These are phyloP conservation scores for Holotrichia oblita DNA, from an alignment of 1,140 invertebrate species.

Conservation along the genomic window DNA sequence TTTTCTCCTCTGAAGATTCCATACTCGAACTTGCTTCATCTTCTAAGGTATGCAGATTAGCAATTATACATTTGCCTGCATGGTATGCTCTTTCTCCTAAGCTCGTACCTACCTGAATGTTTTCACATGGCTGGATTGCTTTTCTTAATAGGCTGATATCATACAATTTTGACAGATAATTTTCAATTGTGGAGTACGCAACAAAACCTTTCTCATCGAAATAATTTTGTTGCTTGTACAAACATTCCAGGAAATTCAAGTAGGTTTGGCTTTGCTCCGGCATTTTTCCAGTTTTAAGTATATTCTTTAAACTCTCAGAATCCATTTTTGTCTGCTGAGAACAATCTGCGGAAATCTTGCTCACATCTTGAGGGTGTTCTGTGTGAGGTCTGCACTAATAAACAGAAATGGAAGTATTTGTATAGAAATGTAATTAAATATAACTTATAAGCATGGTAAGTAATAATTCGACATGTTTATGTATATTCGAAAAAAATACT, in stretches of 20 bases:
- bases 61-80: slow-evolving; percentile 10
- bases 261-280: background rate
- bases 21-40: background rate
- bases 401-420: background rate
- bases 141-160: background rate
- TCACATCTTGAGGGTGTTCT: background rate
- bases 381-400: background rate
- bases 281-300: background rate
- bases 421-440: no score
- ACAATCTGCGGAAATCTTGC: background rate
- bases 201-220: background rate
- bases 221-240: slow-evolving; percentile 26
- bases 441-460: no score
- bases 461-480: no score
- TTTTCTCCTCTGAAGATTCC: background rate
- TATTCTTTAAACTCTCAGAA: background rate
- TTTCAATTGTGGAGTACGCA: slow-evolving; percentile 10
- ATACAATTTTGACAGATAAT: background rate
- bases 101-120: background rate
- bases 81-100: slow-evolving; percentile 27
- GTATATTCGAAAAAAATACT: no score
- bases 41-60: background rate
- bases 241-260: slow-evolving; percentile 13
- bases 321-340: background rate
- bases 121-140: background rate